Percentiles rank a stretch among this genome's conserved stretches.
phyloP scores from a whole-genome alignment of 2,888 invertebrate genomes.

The Xestoiulus laeticollis region DNA sequence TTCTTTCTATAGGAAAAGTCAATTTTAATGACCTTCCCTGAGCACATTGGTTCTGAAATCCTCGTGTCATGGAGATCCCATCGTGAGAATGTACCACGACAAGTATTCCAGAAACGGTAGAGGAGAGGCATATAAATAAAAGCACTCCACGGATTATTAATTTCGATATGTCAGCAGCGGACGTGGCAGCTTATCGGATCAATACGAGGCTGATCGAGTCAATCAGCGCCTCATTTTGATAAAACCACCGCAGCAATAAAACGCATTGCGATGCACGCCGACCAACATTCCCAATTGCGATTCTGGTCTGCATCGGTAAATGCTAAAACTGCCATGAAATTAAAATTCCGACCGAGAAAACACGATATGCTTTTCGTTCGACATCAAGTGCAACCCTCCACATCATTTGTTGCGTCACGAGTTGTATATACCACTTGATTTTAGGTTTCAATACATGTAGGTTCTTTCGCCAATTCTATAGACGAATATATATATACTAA shows the following conservation, averaged over 20 bases:
- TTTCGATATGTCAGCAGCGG: slow-evolving; percentile 39
- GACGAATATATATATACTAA: too few relatives aligned
- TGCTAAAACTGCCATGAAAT: neutral
- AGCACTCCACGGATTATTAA: slow-evolving; percentile 41
- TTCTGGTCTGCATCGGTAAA: neutral
- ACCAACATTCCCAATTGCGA: neutral
- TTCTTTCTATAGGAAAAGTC: neutral
- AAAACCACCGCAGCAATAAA: slow-evolving; percentile 30
- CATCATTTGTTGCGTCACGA: neutral
- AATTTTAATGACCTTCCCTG: neutral
- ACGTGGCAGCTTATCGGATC: slow-evolving; percentile 24
- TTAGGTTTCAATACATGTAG: too few relatives aligned
- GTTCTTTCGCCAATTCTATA: too few relatives aligned
- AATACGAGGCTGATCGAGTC: slow-evolving; percentile 1
- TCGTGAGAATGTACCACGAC: neutral
- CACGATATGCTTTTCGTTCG: neutral
- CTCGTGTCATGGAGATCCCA: neutral
- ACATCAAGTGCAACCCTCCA: neutral
- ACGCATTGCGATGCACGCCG: neutral
- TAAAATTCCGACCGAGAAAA: neutral
- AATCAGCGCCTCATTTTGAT: slow-evolving; percentile 43
- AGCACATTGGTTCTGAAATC: neutral
- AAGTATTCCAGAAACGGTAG: neutral
- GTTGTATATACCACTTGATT: too few relatives aligned
- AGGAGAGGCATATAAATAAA: neutral